phyloP scores from a whole-genome alignment of 2,797 vertebrate genomes.

The Melopsittacus undulatus region DNA sequence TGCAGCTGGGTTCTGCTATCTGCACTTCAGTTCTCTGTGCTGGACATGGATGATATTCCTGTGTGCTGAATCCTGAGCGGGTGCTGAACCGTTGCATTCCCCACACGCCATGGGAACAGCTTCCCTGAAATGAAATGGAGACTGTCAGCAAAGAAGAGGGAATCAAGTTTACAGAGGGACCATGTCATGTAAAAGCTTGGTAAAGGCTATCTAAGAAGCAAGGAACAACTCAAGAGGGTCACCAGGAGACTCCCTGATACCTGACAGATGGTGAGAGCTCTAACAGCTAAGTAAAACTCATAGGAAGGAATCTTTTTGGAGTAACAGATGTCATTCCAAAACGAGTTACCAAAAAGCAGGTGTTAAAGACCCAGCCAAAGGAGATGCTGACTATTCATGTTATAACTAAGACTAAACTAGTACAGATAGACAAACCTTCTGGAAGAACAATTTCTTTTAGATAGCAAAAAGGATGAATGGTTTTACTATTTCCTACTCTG shows the following conservation, averaged over 20 bases:
- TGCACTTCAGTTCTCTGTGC: conserved; percentile 70
- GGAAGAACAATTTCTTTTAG: background rate
- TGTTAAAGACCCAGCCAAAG: background rate
- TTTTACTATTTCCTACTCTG: background rate
- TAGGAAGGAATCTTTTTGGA: background rate
- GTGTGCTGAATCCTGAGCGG: conserved; percentile 33
- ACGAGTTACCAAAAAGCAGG: background rate
- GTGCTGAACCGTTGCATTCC: conserved; percentile 61
- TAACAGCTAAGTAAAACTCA: background rate
- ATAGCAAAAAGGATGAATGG: background rate
- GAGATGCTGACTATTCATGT: background rate
- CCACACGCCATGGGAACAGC: conserved; percentile 79
- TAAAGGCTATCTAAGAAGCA: background rate
- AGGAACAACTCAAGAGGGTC: background rate
- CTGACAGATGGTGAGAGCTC: background rate
- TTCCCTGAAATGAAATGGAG: conserved; percentile 67
- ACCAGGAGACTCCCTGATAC: background rate
- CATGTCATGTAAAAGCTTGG: background rate
- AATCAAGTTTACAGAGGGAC: background rate
- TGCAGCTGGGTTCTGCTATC: conserved; percentile 76
- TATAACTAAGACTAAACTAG: background rate
- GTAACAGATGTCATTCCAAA: background rate
- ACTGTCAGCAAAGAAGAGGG: conserved; percentile 11
- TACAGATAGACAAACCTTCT: background rate
- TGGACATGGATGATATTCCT: conserved; percentile 44